Base-by-base conservation (phyloP, 2,888 invertebrate genomes). In the Buathra laborator region DNA sequence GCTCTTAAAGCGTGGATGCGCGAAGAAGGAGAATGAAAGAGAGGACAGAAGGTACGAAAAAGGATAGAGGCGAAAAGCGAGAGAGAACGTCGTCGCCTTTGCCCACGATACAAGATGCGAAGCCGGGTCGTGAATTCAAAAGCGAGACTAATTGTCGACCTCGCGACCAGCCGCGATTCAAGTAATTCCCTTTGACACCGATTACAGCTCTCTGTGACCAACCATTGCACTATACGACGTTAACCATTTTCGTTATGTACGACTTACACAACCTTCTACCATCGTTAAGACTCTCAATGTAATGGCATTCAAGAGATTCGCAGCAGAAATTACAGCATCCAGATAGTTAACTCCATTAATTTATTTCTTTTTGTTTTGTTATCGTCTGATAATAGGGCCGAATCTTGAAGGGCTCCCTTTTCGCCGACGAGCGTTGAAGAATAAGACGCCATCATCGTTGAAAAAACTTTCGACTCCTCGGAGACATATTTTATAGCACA, bases 121-220 rank as follows among this genome's bases (percentile, higher is more conserved):
- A 74, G 74, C 24, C n/a, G 46, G 72, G 29, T 71, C 56, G 43
- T 75, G 56, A 24, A 19, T 78, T 78, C 53, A 68, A 37, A 79
- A 74, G 46, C 74, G 74, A 74, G 64, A 78, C 74, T 82, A 82
- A 82, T 84, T 82, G 70, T 70, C 51, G 75, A 51, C 70, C 70
- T 64, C 53, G 14, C 64, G 75, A 71, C 64, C 32, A 76, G 37
- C 16, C 19, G 62, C 37, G 43, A 71, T 80, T 80, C 64, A 72
- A 71, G 29, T 51, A 29, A 24, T 74, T 83, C 19, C 53, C 44
- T 68, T 74, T 66, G 53, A 44, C 48, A 37, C 56, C 51, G 62
- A 37, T 46, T n/a, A 7, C 10, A 16, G 5, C 10, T 46, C 10
- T 46, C 64, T 16, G 32, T 37, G 37, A 48, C 16, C 37, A 68